Evolutionary conservation across 1,140 invertebrate genomes (phyloP).

Genomic region (Proctacanthus coquilletti): DNA sequence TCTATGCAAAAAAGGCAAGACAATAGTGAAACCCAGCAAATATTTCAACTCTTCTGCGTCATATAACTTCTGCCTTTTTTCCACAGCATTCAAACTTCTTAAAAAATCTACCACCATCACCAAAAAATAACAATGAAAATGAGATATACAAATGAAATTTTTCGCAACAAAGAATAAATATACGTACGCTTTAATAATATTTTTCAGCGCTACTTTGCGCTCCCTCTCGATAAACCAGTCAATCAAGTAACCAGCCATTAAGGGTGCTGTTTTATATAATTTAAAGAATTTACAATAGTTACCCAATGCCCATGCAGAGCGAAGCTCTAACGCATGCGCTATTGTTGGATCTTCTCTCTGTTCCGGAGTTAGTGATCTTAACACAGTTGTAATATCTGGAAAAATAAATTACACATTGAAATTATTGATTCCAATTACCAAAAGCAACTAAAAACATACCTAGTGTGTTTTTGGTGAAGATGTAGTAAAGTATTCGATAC

Average conservation of each 20-base stretch:
- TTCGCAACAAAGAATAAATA: constrained; percentile 1
- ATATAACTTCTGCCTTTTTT: no score
- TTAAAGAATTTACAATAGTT: constrained; percentile 89
- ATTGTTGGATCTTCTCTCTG: constrained; percentile 77
- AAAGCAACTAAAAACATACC: constrained; percentile 42
- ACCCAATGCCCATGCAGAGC: constrained; percentile 77
- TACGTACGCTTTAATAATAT: constrained; percentile 93
- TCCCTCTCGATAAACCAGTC: constrained; percentile 94
- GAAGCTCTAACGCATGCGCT: constrained; percentile 68
- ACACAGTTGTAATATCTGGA: constrained; percentile 81
- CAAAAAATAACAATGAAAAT: no score
- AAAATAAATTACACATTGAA: constrained; percentile 12
- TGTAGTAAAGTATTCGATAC: constrained; percentile 92
- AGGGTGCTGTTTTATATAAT: constrained; percentile 70
- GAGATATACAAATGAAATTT: no score
- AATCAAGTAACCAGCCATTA: constrained; percentile 92
- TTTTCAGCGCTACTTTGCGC: constrained; percentile 75
- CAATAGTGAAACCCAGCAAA: no score
- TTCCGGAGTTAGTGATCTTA: constrained; percentile 58
- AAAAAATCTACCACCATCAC: no score
- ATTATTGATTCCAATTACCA: not conserved
- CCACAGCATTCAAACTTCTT: no score
- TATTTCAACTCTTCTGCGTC: no score
- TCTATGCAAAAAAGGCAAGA: no score
- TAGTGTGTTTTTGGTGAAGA: constrained; percentile 91